These are phyloP conservation scores for Papilio gigon DNA, from an alignment of 2,888 invertebrate genomes.

Conservation along the genomic window DNA sequence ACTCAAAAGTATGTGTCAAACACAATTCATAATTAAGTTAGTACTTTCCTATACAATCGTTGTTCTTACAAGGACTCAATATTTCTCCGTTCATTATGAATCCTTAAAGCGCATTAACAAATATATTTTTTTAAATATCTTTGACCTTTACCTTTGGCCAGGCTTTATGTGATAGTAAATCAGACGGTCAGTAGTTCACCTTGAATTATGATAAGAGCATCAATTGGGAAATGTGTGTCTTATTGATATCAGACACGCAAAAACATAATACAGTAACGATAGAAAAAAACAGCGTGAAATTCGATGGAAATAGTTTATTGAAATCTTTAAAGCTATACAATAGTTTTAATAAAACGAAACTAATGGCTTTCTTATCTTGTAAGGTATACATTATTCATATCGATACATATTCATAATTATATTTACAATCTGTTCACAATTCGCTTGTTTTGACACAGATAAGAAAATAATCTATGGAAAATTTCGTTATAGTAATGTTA, in stretches of 20 bases:
- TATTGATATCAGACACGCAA: constrained; percentile 14
- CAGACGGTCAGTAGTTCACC: background rate
- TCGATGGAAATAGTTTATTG: background rate
- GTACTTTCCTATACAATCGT: too few species aligned
- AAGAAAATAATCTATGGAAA: background rate
- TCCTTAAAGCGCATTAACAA: too few species aligned
- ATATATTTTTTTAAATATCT: too few species aligned
- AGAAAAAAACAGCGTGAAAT: background rate
- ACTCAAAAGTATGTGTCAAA: too few species aligned
- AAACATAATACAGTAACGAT: background rate
- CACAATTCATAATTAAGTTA: too few species aligned
- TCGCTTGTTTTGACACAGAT: background rate
- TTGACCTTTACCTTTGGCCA: too few species aligned
- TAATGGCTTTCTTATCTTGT: background rate
- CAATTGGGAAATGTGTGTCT: constrained; percentile 6
- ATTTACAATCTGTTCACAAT: background rate
- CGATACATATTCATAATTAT: background rate
- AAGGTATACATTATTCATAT: background rate
- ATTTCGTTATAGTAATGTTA: too few species aligned
- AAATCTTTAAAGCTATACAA: background rate
- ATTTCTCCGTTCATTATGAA: too few species aligned
- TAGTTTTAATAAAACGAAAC: background rate
- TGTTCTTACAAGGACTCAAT: too few species aligned
- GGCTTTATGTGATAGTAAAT: constrained; percentile 7
- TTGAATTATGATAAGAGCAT: constrained; percentile 14